These are phyloP conservation scores for Anoncus sp. DNA, from an alignment of 2,888 invertebrate genomes.

Conservation along the genomic window DNA sequence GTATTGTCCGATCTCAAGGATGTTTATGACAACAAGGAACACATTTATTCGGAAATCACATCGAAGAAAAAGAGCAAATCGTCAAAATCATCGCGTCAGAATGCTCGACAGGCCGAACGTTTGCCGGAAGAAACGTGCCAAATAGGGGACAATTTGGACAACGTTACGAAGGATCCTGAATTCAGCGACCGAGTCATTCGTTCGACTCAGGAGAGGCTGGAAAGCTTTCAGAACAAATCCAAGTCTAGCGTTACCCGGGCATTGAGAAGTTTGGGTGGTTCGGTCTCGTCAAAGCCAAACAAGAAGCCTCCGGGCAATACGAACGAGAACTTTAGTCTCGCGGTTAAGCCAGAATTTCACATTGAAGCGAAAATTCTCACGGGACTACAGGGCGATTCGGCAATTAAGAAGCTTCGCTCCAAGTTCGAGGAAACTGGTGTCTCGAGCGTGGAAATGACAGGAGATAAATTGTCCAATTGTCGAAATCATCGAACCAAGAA, in stretches of 20 bases:
- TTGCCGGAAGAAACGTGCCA: neutral
- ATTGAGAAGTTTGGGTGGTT: conserved; percentile 52
- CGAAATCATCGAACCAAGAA: conserved; percentile 20
- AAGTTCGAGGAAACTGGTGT: conserved; percentile 49
- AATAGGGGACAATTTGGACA: neutral
- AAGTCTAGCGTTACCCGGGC: conserved; percentile 51
- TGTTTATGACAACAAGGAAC: conserved; percentile 56
- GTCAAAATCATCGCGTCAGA: conserved; percentile 4
- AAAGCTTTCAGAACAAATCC: conserved; percentile 48
- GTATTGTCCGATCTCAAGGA: conserved; percentile 57
- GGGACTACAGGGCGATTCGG: conserved; percentile 45
- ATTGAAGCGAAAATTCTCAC: conserved; percentile 46
- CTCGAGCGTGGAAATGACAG: conserved; percentile 16
- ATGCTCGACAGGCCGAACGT: neutral
- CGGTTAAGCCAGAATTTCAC: conserved; percentile 70
- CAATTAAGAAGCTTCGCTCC: conserved; percentile 60
- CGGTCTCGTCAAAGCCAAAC: conserved; percentile 35
- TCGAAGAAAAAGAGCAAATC: conserved; percentile 62
- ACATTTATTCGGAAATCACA: conserved; percentile 67
- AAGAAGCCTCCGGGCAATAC: conserved; percentile 42
- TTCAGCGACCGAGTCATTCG: conserved; percentile 18
- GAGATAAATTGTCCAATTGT: neutral
- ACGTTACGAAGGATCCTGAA: conserved; percentile 14
- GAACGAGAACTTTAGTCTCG: conserved; percentile 76
- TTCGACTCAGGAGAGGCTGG: conserved; percentile 41